A percentile compares a stretch with the other conserved stretches of the same genome.
phyloP scores from a whole-genome alignment of 2,113 vertebrate species.

The Tupaia chinensis region DNA sequence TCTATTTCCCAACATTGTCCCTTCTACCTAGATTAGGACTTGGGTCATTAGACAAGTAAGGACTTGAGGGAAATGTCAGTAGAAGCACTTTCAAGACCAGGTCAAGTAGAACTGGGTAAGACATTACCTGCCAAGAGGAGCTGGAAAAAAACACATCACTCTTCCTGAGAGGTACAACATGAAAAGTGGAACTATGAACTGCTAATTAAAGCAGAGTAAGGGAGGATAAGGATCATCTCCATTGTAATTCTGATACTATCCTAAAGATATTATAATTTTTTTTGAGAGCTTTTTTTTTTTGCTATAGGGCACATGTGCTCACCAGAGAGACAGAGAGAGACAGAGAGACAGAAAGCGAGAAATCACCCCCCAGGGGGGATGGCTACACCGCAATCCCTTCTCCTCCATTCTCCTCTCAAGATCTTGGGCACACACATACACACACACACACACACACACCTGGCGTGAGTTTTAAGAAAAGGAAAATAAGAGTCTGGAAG shows the following conservation, averaged over 20 bases:
- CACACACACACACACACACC: too few relatives aligned
- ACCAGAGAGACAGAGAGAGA: too few relatives aligned
- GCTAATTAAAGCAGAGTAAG: not conserved
- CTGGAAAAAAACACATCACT: not conserved
- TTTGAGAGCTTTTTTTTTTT: too few relatives aligned
- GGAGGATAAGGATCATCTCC: not conserved
- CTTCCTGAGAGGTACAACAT: not conserved
- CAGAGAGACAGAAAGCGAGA: too few relatives aligned
- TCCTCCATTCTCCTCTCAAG: too few relatives aligned
- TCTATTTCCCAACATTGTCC: not conserved
- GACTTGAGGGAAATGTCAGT: not conserved
- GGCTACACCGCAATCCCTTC: too few relatives aligned
- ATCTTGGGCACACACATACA: too few relatives aligned
- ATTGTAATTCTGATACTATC: not conserved
- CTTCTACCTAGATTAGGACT: not conserved
- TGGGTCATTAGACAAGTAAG: not conserved
- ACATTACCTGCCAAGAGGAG: not conserved
- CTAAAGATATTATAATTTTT: not conserved
- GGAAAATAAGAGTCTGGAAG: not conserved
- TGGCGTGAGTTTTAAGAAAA: not conserved
- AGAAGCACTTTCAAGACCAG: conserved; percentile 8
- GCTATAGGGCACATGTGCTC: too few relatives aligned
- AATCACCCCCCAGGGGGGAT: too few relatives aligned
- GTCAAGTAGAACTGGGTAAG: not conserved
- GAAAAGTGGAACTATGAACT: not conserved